Evolutionary conservation across 2,113 vertebrate genomes (phyloP).

Genomic region (Cyanistes caeruleus): DNA sequence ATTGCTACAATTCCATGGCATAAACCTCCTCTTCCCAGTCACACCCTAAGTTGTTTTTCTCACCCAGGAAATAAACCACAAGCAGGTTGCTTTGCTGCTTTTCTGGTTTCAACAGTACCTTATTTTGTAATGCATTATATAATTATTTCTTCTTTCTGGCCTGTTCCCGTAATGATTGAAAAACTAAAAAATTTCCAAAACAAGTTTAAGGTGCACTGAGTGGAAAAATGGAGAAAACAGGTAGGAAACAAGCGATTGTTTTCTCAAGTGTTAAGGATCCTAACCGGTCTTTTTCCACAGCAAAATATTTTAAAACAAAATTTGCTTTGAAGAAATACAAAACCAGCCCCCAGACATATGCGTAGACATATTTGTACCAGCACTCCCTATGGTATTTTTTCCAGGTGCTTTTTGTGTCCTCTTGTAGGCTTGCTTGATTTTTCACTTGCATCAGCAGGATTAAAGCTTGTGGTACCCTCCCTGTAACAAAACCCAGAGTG

Average conservation of each 20-base stretch:
- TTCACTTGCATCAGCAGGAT: background rate
- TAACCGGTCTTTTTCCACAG: background rate
- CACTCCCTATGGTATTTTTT: background rate
- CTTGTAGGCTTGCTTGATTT: background rate
- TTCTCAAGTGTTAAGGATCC: background rate
- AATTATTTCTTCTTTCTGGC: background rate
- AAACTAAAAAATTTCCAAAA: background rate
- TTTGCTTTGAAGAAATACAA: background rate
- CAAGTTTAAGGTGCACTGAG: background rate
- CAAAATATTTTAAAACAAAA: background rate
- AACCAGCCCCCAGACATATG: background rate
- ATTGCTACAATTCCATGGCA: background rate
- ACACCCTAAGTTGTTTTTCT: background rate
- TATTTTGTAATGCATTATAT: conserved; percentile 6
- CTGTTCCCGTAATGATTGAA: background rate
- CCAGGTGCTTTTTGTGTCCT: background rate
- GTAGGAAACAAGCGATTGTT: background rate
- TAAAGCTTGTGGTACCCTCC: background rate
- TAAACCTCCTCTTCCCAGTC: conserved; percentile 23
- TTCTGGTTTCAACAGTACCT: conserved; percentile 9
- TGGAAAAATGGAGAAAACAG: background rate
- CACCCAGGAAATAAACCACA: conserved; percentile 5
- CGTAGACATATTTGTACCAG: background rate
- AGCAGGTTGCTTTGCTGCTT: background rate
- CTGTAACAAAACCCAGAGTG: background rate